Percentiles rank a stretch among this genome's conserved stretches.
Conservation (phyloP, 64 coral and sea anemone species). For the Pachyseris speciosa region DNA sequence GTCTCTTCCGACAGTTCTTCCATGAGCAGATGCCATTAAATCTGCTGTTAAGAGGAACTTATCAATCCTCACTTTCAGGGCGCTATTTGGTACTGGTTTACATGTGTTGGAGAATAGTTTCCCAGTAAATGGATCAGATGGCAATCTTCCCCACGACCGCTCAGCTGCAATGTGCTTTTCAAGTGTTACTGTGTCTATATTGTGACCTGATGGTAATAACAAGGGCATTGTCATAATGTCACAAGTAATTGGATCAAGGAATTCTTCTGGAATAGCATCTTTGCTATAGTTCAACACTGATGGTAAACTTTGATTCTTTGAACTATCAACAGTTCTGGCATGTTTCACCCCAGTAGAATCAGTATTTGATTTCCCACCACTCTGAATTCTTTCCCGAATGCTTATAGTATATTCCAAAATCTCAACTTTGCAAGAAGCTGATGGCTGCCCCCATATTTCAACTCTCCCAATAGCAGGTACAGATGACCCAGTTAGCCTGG, state of each 20-base stretch:
- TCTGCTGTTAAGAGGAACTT: slow-evolving; percentile 79
- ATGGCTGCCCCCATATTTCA: slow-evolving; percentile 88
- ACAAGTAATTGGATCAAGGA: slow-evolving; percentile 97
- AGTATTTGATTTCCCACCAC: neutral
- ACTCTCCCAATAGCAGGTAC: slow-evolving; percentile 87
- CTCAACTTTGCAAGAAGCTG: slow-evolving; percentile 25
- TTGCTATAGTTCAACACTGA: neutral
- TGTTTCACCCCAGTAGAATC: neutral
- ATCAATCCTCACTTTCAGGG: slow-evolving; percentile 95
- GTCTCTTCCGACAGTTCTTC: slow-evolving; percentile 84
- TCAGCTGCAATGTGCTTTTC: slow-evolving; percentile 89
- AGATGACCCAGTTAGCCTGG: slow-evolving; percentile 65
- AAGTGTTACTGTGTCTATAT: slow-evolving; percentile 84
- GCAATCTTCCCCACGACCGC: slow-evolving; percentile 77
- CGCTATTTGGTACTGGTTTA: slow-evolving; percentile 85
- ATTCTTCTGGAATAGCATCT: slow-evolving; percentile 75
- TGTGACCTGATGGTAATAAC: slow-evolving; percentile 90
- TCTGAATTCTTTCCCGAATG: slow-evolving; percentile 59
- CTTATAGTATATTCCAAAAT: slow-evolving; percentile 43
- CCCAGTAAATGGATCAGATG: slow-evolving; percentile 97
- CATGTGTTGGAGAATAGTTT: slow-evolving; percentile 72
- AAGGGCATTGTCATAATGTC: slow-evolving; percentile 94
- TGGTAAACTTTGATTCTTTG: neutral
- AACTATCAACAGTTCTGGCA: neutral
- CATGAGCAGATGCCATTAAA: slow-evolving; percentile 45